Evolutionary conservation across 2,888 invertebrate species (phyloP).

Genomic region (Drosophila mayaguana): DNA sequence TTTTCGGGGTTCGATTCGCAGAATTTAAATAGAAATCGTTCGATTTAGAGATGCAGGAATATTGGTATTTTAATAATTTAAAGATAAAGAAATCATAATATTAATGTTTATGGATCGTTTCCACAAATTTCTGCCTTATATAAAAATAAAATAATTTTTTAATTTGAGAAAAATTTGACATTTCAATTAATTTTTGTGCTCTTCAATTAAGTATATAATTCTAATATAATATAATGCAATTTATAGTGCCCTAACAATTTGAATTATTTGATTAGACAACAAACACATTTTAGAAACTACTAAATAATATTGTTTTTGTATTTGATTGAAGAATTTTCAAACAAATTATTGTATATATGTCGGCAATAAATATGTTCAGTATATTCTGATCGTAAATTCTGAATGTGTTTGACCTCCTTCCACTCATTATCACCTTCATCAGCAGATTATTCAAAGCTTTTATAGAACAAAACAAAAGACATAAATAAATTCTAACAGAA

Average conservation of each 20-base stretch:
- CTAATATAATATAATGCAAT: too few relatives aligned
- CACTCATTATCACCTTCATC: slow-evolving; percentile 44
- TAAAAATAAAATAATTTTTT: too few relatives aligned
- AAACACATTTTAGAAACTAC: background rate
- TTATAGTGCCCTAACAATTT: too few relatives aligned
- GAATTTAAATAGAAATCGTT: background rate
- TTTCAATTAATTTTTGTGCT: too few relatives aligned
- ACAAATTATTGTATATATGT: slow-evolving; percentile 2
- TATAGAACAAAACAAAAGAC: background rate
- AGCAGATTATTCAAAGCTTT: slow-evolving; percentile 16
- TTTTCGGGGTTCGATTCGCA: background rate
- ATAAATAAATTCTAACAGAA: slow-evolving; percentile 23
- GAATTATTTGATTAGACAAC: too few relatives aligned
- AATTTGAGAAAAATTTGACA: too few relatives aligned
- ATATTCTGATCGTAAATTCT: slow-evolving; percentile 7
- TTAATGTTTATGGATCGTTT: too few relatives aligned
- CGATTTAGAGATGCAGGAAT: background rate
- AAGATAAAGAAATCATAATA: background rate
- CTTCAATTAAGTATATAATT: too few relatives aligned
- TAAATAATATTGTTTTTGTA: background rate
- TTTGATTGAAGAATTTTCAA: background rate
- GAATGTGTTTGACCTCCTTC: slow-evolving; percentile 20
- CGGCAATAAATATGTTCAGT: background rate
- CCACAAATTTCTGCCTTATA: too few relatives aligned
- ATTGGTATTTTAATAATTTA: background rate